Base-by-base conservation (phyloP, 1,140 invertebrate species). In the Ceratosolen solmsi region DNA sequence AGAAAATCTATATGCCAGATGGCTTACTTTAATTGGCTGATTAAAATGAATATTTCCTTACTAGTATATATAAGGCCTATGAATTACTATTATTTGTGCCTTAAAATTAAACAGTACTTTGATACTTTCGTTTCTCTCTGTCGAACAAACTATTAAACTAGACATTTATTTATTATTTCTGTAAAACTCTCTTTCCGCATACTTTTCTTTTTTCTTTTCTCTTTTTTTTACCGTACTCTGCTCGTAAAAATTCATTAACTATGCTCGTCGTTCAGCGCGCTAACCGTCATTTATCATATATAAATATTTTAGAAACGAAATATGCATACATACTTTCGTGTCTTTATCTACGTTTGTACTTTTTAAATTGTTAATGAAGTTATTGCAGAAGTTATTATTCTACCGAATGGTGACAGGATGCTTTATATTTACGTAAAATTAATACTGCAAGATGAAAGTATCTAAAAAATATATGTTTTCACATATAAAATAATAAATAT, bases 151-250 rank as follows among this genome's bases (percentile, higher is more conserved):
- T n/a, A 38, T 17, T 68, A 38, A 68, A 38, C 36, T 38, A 38
- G 63, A 68, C 63, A n/a, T 68, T 68, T 68, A 68, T 68, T 68
- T 38, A 38, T 68, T 38, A n/a, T 33, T 11, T 38, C 7, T 36
- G 17, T 38, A 38, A 38, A 68, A 13, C 33, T 38, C 3, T 33
- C 51, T 15, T 36, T 68, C 63, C 20, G 9, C 22, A 68, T 68
- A 38, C 33, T n/a, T 33, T 68, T 25, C 20, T n/a, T 68, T 38
- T 68, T 63, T 20, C 30, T n/a, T 11, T 11, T 38, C 17, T 1
- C 56, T 3, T 22, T 54, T 3, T 22, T 22, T 3, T 54, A 54
- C 20, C n/a, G 27, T 2, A 20, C 20, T 22, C 63, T 22, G 0
- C 60, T 17, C 33, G 20, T 38, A 68, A 68, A 68, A 38, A 68